phyloP scores from a whole-genome alignment of 64 coral and sea anemone genomes.

The Montipora efflorescens region DNA sequence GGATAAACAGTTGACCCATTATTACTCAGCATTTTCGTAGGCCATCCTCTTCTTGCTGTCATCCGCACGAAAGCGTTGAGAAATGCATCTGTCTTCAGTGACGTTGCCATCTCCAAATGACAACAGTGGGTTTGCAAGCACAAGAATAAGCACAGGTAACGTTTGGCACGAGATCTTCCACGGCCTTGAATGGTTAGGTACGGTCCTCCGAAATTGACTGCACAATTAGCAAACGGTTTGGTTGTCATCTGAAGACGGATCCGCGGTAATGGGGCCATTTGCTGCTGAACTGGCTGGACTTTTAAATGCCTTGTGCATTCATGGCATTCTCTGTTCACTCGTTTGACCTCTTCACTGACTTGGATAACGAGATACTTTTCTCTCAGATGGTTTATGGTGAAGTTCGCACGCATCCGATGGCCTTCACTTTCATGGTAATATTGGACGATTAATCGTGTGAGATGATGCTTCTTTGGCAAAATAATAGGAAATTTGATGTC shows the following conservation, averaged over 20 bases:
- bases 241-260: neutral
- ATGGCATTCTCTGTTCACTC: slow-evolving; percentile 17
- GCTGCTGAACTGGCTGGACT: slow-evolving; percentile 29
- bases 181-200: slow-evolving; percentile 37
- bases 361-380: slow-evolving; percentile 66
- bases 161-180: slow-evolving; percentile 22
- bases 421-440: slow-evolving; percentile 69
- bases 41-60: slow-evolving; percentile 12
- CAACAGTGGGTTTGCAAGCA: slow-evolving; percentile 62
- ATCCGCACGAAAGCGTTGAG: slow-evolving; percentile 50
- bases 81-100: slow-evolving; percentile 70
- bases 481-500: slow-evolving; percentile 72
- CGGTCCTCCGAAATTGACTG: neutral
- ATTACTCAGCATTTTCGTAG: slow-evolving; percentile 36
- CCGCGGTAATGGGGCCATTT: slow-evolving; percentile 19
- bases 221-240: slow-evolving; percentile 61
- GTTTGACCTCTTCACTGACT: neutral
- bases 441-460: slow-evolving; percentile 56
- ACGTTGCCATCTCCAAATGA: slow-evolving; percentile 75
- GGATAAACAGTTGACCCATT: slow-evolving; percentile 17
- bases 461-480: slow-evolving; percentile 62
- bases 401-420: slow-evolving; percentile 70
- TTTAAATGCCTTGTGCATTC: slow-evolving; percentile 36
- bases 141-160: slow-evolving; percentile 67
- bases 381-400: slow-evolving; percentile 68